phyloP scores from a whole-genome alignment of 2,888 invertebrate species.

The Bombylius major region DNA sequence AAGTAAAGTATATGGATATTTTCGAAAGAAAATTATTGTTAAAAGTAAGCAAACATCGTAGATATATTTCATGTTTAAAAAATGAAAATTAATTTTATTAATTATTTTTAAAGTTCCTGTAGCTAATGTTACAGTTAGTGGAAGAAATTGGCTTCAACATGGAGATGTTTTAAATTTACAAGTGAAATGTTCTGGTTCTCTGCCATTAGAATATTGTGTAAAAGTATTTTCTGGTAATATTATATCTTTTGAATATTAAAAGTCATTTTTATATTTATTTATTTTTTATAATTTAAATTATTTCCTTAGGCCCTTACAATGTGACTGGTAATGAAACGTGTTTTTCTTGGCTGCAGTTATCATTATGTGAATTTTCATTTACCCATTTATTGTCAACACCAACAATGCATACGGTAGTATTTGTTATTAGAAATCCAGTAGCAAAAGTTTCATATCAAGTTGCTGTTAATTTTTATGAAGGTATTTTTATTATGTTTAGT shows the following conservation, averaged over 20 bases:
- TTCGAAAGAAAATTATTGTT: conserved; percentile 47
- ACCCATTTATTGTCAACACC: conserved; percentile 55
- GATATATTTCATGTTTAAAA: too few species aligned
- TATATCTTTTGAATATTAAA: not conserved
- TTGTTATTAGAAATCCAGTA: conserved; percentile 66
- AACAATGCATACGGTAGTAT: conserved; percentile 63
- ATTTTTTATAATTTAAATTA: not conserved
- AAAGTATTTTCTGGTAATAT: conserved; percentile 44
- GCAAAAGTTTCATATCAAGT: conserved; percentile 54
- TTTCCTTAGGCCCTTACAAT: conserved; percentile 38
- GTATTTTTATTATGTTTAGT: conserved; percentile 35
- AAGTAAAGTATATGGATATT: conserved; percentile 61
- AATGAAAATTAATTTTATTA: not conserved
- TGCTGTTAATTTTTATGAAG: conserved; percentile 72
- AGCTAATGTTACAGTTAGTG: conserved; percentile 52
- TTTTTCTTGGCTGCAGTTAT: conserved; percentile 28
- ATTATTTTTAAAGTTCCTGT: conserved; percentile 51
- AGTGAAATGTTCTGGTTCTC: conserved; percentile 62
- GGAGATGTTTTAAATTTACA: conserved; percentile 62
- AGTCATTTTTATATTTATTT: not conserved
- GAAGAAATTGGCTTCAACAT: conserved; percentile 70
- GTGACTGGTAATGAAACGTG: conserved; percentile 70
- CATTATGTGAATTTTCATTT: conserved; percentile 48
- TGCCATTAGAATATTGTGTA: conserved; percentile 59
- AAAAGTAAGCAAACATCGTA: conserved; percentile 44